Conservation (phyloP, 2,888 invertebrate species). For the Sinodicranocentrus sp. region DNA sequence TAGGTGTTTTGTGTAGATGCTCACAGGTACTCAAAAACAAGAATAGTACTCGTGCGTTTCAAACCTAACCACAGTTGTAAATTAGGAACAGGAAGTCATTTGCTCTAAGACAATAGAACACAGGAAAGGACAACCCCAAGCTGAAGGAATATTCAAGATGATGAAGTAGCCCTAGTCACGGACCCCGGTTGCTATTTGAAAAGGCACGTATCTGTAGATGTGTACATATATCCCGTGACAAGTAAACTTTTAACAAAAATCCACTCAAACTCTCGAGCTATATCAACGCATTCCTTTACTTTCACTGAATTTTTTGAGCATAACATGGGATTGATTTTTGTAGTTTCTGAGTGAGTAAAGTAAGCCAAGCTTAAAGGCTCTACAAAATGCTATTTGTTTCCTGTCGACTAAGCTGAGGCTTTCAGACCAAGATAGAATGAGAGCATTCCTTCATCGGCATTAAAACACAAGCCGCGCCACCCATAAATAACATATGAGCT, state of each 20-base stretch:
- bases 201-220: too few relatives aligned
- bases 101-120: constrained; percentile 67
- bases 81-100: constrained; percentile 67
- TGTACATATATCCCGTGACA: background rate
- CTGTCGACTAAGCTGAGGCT: constrained; percentile 54
- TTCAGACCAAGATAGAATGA: constrained; percentile 27
- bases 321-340: constrained; percentile 62
- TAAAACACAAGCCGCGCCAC: constrained; percentile 65
- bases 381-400: constrained; percentile 70
- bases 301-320: constrained; percentile 44
- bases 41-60: too few relatives aligned
- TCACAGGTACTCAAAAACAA: too few relatives aligned
- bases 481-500: constrained; percentile 71
- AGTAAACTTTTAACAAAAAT: constrained; percentile 1
- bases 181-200: background rate
- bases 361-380: constrained; percentile 64
- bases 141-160: constrained; percentile 58
- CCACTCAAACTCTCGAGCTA: too few relatives aligned
- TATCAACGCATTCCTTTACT: constrained; percentile 7
- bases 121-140: constrained; percentile 56
- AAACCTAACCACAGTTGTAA: constrained; percentile 49
- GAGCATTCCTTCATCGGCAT: constrained; percentile 33
- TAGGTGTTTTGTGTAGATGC: too few relatives aligned
- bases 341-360: constrained; percentile 26
- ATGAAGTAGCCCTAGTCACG: constrained; percentile 68